Percentiles rank a stretch among this genome's conserved stretches.
These are phyloP conservation scores for Drosophila prostipennis DNA, from an alignment of 2,888 invertebrate species.

Conservation along the genomic window DNA sequence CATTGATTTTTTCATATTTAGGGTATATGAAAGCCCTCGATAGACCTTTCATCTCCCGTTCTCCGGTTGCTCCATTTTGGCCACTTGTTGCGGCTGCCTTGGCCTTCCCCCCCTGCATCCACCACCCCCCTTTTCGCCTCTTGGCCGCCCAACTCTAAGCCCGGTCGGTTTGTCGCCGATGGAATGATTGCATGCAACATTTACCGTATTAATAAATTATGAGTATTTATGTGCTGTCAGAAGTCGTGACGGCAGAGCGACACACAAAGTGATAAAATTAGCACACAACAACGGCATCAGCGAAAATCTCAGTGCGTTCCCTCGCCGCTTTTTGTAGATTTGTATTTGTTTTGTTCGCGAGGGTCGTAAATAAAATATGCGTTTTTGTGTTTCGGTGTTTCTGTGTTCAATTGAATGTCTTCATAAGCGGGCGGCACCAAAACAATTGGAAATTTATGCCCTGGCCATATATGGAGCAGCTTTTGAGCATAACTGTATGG, in stretches of 20 bases:
- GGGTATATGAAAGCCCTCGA: slow-evolving; percentile 10
- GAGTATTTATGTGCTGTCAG: slow-evolving; percentile 84
- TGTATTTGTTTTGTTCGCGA: slow-evolving; percentile 47
- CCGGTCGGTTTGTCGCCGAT: slow-evolving; percentile 65
- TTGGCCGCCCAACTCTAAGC: slow-evolving; percentile 7
- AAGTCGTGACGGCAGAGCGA: slow-evolving; percentile 82
- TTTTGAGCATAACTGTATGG: slow-evolving; percentile 66
- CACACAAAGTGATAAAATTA: slow-evolving; percentile 85
- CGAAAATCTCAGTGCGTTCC: slow-evolving; percentile 47
- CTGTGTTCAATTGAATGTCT: slow-evolving; percentile 74
- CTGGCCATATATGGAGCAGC: slow-evolving; percentile 66
- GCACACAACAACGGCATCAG: slow-evolving; percentile 78
- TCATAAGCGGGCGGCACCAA: slow-evolving; percentile 74
- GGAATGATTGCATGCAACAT: slow-evolving; percentile 81
- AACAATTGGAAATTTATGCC: slow-evolving; percentile 78
- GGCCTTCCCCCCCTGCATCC: not conserved
- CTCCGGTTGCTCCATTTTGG: slow-evolving; percentile 19
- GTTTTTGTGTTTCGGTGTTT: slow-evolving; percentile 28
- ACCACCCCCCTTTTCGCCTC: not conserved
- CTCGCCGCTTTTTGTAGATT: not conserved
- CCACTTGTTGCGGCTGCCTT: slow-evolving; percentile 35
- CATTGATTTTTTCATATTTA: not conserved
- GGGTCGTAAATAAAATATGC: slow-evolving; percentile 57
- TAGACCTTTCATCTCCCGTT: not conserved
- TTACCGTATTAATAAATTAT: slow-evolving; percentile 83